Percentiles rank a stretch among this genome's conserved stretches.
phyloP scores from a whole-genome alignment of 2,797 vertebrate genomes.

The Salarias fasciatus region DNA sequence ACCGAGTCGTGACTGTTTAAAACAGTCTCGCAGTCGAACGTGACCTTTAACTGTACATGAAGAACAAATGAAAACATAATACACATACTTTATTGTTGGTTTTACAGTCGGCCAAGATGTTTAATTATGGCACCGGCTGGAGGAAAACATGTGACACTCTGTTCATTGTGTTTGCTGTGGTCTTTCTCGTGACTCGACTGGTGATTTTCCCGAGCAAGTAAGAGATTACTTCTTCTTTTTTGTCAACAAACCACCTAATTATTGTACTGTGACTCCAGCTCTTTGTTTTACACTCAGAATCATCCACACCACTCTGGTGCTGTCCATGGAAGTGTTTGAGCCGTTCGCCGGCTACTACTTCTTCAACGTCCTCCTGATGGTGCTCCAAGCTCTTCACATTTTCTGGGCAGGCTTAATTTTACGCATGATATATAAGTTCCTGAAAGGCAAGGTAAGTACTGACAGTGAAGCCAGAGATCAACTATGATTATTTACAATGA shows the following conservation, averaged over 20 bases:
- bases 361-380: conserved; percentile 86
- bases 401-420: conserved; percentile 94
- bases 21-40: no score
- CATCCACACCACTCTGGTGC: conserved; percentile 87
- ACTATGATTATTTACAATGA: no score
- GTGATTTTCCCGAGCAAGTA: conserved; percentile 89
- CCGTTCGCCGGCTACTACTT: conserved; percentile 94
- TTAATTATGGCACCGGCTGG: conserved; percentile 90
- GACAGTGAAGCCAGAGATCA: no score
- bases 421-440: conserved; percentile 89
- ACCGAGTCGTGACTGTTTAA: no score
- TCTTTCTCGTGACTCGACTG: conserved; percentile 89
- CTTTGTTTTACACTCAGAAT: conserved; percentile 78
- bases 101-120: conserved; percentile 89
- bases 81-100: neutral
- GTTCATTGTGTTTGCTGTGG: conserved; percentile 86
- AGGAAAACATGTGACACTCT: conserved; percentile 83
- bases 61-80: neutral
- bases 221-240: conserved; percentile 40
- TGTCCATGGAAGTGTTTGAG: conserved; percentile 85
- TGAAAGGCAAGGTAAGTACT: conserved; percentile 85
- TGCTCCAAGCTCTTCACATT: conserved; percentile 89
- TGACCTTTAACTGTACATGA: neutral
- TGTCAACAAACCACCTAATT: neutral
- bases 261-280: no score